phyloP scores from a whole-genome alignment of 2,888 invertebrate genomes.

The Flexamia atlantica region DNA sequence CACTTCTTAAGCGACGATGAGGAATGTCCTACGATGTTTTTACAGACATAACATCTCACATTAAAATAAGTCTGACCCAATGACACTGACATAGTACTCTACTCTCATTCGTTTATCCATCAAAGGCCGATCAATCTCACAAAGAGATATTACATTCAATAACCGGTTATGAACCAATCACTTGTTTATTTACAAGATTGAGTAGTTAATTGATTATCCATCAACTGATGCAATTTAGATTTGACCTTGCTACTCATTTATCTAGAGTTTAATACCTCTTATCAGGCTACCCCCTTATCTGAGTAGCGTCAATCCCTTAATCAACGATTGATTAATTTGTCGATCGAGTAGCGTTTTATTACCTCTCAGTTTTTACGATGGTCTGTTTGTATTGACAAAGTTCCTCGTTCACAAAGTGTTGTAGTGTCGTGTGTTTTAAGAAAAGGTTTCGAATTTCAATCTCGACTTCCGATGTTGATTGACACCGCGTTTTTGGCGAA shows the following conservation, averaged over 20 bases:
- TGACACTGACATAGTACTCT: too few relatives aligned
- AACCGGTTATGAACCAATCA: not conserved
- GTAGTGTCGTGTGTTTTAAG: not conserved
- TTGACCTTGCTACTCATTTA: constrained; percentile 25
- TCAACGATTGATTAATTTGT: not conserved
- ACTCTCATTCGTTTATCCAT: too few relatives aligned
- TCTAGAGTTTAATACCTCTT: constrained; percentile 15
- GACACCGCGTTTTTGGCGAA: not conserved
- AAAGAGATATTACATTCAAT: not conserved
- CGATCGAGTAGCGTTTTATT: constrained; percentile 12
- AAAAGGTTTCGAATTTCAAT: not conserved
- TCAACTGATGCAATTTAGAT: constrained; percentile 15
- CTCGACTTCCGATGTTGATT: not conserved
- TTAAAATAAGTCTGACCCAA: too few relatives aligned
- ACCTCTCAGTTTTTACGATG: not conserved
- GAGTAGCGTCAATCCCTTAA: constrained; percentile 23
- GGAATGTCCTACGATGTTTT: too few relatives aligned
- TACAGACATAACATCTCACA: too few relatives aligned
- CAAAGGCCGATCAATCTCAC: not conserved
- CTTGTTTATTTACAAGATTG: not conserved
- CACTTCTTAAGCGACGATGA: too few relatives aligned
- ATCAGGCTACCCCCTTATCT: constrained; percentile 8
- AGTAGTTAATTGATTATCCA: not conserved
- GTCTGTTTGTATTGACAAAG: not conserved
- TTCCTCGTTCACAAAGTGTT: not conserved